Conservation (phyloP, 2,797 vertebrate genomes). For the Enteromius argenteus region DNA sequence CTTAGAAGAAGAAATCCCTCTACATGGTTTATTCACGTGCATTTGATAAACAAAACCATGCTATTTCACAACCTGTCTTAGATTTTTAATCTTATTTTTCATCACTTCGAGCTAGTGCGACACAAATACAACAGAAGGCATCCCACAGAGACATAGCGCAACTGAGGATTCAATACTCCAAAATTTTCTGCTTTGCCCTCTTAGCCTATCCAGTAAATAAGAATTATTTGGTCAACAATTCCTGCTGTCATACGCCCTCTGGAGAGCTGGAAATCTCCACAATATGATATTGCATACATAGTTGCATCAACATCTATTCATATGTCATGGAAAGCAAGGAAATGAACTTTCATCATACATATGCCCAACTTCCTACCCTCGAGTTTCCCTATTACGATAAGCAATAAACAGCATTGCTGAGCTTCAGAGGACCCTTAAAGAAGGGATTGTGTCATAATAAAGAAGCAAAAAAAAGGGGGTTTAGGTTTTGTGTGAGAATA, state of each 20-base stretch:
- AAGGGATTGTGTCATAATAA: slow-evolving; percentile 31
- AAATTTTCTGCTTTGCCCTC: slow-evolving; percentile 15
- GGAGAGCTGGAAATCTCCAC: slow-evolving; percentile 10
- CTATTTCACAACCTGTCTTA: slow-evolving; percentile 21
- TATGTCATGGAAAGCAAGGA: neutral
- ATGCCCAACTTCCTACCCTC: neutral
- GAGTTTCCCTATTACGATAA: slow-evolving; percentile 31
- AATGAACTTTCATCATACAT: neutral
- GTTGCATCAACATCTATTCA: slow-evolving; percentile 23
- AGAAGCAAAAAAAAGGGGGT: slow-evolving; percentile 1
- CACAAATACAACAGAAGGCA: slow-evolving; percentile 13
- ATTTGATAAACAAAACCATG: slow-evolving; percentile 18
- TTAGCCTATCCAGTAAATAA: slow-evolving; percentile 3
- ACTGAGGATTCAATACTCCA: neutral
- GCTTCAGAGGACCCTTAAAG: slow-evolving; percentile 18
- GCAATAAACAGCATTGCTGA: slow-evolving; percentile 18
- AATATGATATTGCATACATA: slow-evolving; percentile 5
- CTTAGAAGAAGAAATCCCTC: neutral
- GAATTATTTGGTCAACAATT: slow-evolving; percentile 37
- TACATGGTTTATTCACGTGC: slow-evolving; percentile 8
- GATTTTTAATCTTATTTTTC: slow-evolving; percentile 17
- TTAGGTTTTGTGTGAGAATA: slow-evolving; percentile 20
- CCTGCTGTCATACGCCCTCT: neutral
- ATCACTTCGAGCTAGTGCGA: slow-evolving; percentile 1
- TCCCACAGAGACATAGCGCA: neutral